Base-by-base conservation (phyloP, 2,888 invertebrate genomes). In the Labia minor region DNA sequence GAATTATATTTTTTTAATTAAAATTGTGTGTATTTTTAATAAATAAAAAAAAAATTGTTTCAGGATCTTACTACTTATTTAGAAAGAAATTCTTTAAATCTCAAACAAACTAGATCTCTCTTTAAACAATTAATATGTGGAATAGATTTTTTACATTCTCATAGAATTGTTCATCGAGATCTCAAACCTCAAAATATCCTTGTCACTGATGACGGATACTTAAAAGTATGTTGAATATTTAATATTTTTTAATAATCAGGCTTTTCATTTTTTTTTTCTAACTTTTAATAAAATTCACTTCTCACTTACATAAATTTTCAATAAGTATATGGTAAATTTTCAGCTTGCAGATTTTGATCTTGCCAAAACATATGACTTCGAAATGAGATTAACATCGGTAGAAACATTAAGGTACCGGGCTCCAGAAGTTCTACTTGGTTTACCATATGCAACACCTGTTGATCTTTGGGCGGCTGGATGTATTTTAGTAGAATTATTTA, bases 401-500 rank as follows among this genome's bases (percentile, higher is more conserved):
- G 95, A 95, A 19, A 96, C 96, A 0, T 81, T 96, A 19, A 97
- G 96, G 95, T 95, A 96, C 78, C 84, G 98, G 26, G 89, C 96
- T 0, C 98, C 98, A 0, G 98, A 99, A 79, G 92, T 99, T 0
- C 82, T 99, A 0, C 81, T 99, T 1, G 90, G 92, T 61, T 85
- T 87, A 66, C 81, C 88, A 0, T 99, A 99, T 80, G 92, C 94
- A 72, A 92, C 95, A 0, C 86, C 93, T 0, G 92, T 98, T 14
- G 98, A 99, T 77, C 85, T 98, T 71, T 99, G 98, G 98, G 94
- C 97, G 10, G 84, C 90, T 61, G 98, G 92, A 1, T 98, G 97
- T 76, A 97, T 99, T 69, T 85, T 98, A 72, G 95, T 92, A 0
- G 98, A 99, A 80, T 81, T 99, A 71, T 86, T 86, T 49, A 80